Evolutionary conservation across 2,113 vertebrate genomes (phyloP).

Genomic region (Indri indri): DNA sequence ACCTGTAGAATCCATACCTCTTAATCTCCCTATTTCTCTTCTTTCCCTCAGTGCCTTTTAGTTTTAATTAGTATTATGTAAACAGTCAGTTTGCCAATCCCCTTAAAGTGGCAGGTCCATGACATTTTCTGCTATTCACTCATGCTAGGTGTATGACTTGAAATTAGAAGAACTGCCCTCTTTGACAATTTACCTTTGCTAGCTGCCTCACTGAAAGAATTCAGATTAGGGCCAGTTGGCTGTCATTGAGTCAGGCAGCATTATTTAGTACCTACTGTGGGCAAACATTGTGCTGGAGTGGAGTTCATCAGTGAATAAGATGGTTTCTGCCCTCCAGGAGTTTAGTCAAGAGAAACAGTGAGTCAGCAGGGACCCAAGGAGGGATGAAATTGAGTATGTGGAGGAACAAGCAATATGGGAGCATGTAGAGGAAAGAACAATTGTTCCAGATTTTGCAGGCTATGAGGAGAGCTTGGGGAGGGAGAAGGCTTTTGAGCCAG

Average conservation of each 20-base stretch:
- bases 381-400: background rate
- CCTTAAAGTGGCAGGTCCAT: slow-evolving; percentile 43
- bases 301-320: background rate
- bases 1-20: background rate
- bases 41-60: slow-evolving; percentile 40
- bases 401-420: background rate
- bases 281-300: background rate
- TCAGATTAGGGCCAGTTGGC: background rate
- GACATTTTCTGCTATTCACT: background rate
- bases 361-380: background rate
- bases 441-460: background rate
- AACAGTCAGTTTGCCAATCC: slow-evolving; percentile 28
- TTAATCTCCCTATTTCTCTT: slow-evolving; percentile 23
- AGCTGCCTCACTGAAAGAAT: slow-evolving; percentile 30
- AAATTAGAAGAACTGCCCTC: slow-evolving; percentile 34
- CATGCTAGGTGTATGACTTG: slow-evolving; percentile 16
- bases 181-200: slow-evolving; percentile 21
- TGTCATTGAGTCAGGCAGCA: background rate
- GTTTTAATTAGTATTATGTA: slow-evolving; percentile 58
- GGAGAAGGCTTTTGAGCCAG: slow-evolving; percentile 20
- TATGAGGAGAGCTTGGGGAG: background rate
- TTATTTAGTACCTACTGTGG: slow-evolving; percentile 19
- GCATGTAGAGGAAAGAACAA: background rate
- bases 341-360: slow-evolving; percentile 24
- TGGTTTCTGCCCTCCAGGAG: background rate